Evolutionary conservation across 1,140 invertebrate species (phyloP), one percentile per base, ranked within the genome.

Genomic region (Drosophila nannoptera): DNA sequence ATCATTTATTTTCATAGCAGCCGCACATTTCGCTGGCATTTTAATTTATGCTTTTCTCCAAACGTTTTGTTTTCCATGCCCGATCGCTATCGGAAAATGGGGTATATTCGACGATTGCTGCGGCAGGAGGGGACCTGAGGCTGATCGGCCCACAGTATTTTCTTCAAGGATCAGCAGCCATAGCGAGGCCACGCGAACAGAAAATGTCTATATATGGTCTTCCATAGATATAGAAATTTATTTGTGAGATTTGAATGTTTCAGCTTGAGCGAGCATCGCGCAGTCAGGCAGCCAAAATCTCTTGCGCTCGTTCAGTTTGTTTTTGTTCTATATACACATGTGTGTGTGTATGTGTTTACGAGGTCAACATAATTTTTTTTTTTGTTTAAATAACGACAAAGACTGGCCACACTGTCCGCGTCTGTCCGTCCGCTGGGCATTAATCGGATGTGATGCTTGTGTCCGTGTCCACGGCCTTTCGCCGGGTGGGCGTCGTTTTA

Each of bases 321-420:
- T 62, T 61, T 42, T 63, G 43, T 58, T 36, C 9, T 33, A 32
- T 9, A 14, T 31, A 31, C 48, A 5, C 4, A 33, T 14, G 22
- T 46, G n/a, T 42, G 8, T 55, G 42, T 14, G 54, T 45, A 46
- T 70, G 4, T 53, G 22, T 71, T 69, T 65, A 78, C 80, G 80
- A 86, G 80, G 80, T 86, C 81, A 86, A 70, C 76, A 73, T 77
- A 77, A 68, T 80, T 84, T 70, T 69, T 83, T 78, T 69, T 83
- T 69, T 75, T 67, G 49, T 65, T 69, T 53, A 45, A 49, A 55
- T 65, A 12, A 67, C 75, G 65, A 70, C 70, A 45, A 65, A 66
- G 70, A 69, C 73, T 62, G 65, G 33, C 42, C 35, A 73, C 52
- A 60, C 46, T 71, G 56, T 61, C 22, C 40, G 14, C 9, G 56